Evolutionary conservation across 2,113 vertebrate genomes (phyloP).

Genomic region (Rhinopomastus cyanomelas): DNA sequence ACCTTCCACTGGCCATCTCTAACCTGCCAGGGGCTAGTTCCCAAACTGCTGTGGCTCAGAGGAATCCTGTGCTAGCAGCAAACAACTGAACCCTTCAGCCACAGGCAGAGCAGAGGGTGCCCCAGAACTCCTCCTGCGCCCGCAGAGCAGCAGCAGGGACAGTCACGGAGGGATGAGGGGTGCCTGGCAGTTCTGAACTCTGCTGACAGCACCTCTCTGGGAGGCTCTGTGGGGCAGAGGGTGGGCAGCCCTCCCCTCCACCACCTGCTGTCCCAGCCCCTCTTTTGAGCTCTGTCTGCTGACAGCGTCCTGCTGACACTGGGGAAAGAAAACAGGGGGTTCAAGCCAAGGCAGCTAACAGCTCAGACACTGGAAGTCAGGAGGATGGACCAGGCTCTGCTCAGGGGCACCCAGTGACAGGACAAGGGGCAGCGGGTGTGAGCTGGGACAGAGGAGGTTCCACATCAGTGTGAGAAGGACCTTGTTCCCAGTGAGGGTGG

Average conservation of each 20-base stretch:
- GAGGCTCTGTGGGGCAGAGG: background rate
- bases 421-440: no score
- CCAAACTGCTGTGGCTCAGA: background rate
- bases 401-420: no score
- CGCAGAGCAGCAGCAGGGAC: background rate
- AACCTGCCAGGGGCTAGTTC: background rate
- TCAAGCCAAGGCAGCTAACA: background rate
- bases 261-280: background rate
- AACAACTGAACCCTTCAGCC: background rate
- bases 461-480: no score
- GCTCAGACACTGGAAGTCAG: fast-evolving
- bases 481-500: no score
- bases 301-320: background rate
- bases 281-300: background rate
- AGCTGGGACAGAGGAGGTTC: no score
- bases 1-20: background rate
- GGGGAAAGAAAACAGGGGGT: background rate
- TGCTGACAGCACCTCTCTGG: background rate
- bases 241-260: background rate
- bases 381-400: no score
- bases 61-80: background rate
- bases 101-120: background rate
- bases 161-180: background rate
- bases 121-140: background rate
- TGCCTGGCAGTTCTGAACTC: fast-evolving